Base-by-base conservation (phyloP, 2,797 vertebrate species). In the Mus caroli region DNA sequence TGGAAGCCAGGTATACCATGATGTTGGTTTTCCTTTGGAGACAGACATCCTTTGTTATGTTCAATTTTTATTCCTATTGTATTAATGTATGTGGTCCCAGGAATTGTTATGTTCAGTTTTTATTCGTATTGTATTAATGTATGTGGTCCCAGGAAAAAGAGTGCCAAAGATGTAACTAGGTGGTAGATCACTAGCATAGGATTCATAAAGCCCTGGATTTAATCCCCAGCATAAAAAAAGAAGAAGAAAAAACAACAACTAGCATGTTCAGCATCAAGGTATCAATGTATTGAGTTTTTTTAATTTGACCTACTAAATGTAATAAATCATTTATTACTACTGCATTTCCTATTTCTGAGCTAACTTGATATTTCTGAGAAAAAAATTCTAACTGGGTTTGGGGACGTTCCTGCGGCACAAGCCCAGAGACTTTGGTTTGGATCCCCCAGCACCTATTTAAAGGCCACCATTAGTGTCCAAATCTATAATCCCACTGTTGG, bases 261-360 rank as follows among this genome's bases (percentile, higher is more conserved):
- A 46, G 82, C 86, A 90, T 60, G 73, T 86, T 94, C 89, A 90
- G 58, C 62, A 90, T 90, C 31, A 56, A 52, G 77, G 15, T 78
- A 78, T 52, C 7, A 46, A 76, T 4, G 76, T 86, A 78, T 82
- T 83, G 46, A 13, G 3, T 34, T 34, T 31, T 92, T 54, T 34
- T 60, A 24, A 71, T 85, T 95, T 89, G 56, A 90, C 31, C 15
- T 62, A 46, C 31, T 86, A 71, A 82, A 92, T 40, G n/a, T 46
- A 46, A 46, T 7, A 46, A 46, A 86, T 56, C 77, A 54, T 8
- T 54, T 91, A 60, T 86, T 17, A 85, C 84, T 34, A 94, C 37
- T 83, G 11, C 13, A 71, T 90, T 90, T 86, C 52, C 28, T 77
- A 52, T 34, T 92, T 95, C 34, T 93, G 46, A 91, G 78, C 3